Evolutionary conservation across 2,888 invertebrate species (phyloP).

Genomic region (Tipula helvola): DNA sequence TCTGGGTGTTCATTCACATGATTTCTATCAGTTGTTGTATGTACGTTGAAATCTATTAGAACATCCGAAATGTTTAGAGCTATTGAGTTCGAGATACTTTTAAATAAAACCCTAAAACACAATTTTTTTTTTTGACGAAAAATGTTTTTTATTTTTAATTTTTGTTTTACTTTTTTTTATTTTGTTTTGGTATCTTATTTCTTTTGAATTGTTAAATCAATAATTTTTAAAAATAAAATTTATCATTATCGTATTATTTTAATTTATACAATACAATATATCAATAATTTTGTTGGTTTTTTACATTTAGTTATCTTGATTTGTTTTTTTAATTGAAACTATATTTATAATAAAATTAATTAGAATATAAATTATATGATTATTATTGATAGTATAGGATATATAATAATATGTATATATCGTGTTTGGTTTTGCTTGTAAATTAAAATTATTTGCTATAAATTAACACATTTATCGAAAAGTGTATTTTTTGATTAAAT

Average conservation of each 20-base stretch:
- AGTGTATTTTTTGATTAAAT: neutral
- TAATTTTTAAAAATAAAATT: neutral
- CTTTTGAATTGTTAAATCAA: neutral
- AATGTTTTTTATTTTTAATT: neutral
- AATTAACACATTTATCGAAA: neutral
- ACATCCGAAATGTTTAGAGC: neutral
- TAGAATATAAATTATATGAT: neutral
- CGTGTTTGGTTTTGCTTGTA: neutral
- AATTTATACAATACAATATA: neutral
- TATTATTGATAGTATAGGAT: neutral
- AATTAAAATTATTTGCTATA: neutral
- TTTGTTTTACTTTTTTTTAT: neutral
- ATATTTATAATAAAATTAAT: neutral
- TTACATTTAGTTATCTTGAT: neutral
- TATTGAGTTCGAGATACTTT: too few species aligned
- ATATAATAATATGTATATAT: neutral
- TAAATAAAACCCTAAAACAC: too few species aligned
- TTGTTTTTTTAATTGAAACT: neutral
- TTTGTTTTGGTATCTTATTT: neutral
- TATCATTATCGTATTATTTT: neutral
- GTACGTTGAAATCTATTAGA: neutral
- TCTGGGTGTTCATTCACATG: too few species aligned
- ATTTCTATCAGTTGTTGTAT: too few species aligned
- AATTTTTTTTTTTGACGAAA: neutral
- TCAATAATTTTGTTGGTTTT: neutral